phyloP scores from a whole-genome alignment of 2,113 vertebrate genomes.

The Mixornis gularis region DNA sequence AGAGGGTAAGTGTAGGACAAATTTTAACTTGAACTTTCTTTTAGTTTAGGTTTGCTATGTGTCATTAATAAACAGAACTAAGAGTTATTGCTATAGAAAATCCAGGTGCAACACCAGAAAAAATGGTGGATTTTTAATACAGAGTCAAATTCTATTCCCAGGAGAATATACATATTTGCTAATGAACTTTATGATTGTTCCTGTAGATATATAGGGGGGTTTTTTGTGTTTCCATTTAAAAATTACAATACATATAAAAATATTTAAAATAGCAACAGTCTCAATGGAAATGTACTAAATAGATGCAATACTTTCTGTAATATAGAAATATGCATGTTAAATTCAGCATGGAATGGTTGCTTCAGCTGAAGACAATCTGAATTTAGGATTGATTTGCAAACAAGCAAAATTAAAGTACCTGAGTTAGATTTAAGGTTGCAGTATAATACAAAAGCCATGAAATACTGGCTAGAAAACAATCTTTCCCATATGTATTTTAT shows the following conservation, averaged over 20 bases:
- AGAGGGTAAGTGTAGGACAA: conserved; percentile 84
- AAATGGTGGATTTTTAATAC: not conserved
- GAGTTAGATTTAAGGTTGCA: not conserved
- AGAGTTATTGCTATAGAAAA: not conserved
- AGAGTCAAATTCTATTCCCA: not conserved
- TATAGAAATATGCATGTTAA: not conserved
- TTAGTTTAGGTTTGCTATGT: not conserved
- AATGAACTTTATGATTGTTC: not conserved
- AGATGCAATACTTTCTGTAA: not conserved
- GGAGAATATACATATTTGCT: not conserved
- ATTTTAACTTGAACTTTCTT: not conserved
- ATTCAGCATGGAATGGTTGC: not conserved
- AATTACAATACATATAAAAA: not conserved
- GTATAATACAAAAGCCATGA: not conserved
- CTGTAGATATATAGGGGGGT: not conserved
- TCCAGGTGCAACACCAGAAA: not conserved
- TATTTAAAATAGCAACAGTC: not conserved
- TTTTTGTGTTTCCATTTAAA: not conserved
- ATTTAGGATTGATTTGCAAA: not conserved
- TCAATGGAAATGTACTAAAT: not conserved
- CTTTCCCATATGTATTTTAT: not conserved
- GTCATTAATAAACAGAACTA: not conserved
- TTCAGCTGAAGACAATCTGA: not conserved
- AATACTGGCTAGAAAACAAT: not conserved
- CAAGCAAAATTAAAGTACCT: not conserved